Base-by-base conservation (phyloP, 1,140 invertebrate genomes). In the Drosophila sp. region DNA sequence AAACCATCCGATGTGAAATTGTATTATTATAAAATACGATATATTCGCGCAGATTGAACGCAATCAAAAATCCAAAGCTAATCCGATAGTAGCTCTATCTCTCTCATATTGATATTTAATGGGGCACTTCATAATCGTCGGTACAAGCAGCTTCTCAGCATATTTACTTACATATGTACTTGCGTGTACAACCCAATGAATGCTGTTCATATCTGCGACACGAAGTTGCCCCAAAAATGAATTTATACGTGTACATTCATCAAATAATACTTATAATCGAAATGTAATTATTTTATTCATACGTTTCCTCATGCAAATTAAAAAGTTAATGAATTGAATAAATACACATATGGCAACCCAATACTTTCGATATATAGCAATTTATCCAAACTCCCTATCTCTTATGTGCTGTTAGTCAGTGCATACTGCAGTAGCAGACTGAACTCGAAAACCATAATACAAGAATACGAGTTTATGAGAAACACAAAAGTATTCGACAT, bases 221-320 rank as follows among this genome's bases (percentile, higher is more conserved):
- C 45, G 13, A n/a, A 46, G 27, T 56, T 29, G 16, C 27, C 63
- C 51, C 45, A 32, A 34, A n/a, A 11, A 43, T 51, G 53, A 72
- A 58, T 51, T 72, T 72, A 43, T 18, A n/a, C n/a, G n/a, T n/a
- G n/a, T n/a, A 64, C 43, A 66, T 27, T 43, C 53, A 66, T 58
- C 18, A 34, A 48, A 57, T 46, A 70, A 70, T 62, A 71, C 11
- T 48, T 54, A 62, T 69, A 70, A 70, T 36, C 56, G n/a, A 71
- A 62, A 54, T 69, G 65, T 62, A 56, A 71, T 62, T 62, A 63
- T 13, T 50, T 73, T 18, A 69, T 67, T 62, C 54, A 32, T 71
- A 73, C 56, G 40, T 61, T 34, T 72, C 46, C 36, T 43, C 69
- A 58, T 57, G 16, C 62, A 29, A 51, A 51, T 36, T 62, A 56